Evolutionary conservation across 2,888 invertebrate genomes (phyloP).

Genomic region (Cacoxenus indagator): DNA sequence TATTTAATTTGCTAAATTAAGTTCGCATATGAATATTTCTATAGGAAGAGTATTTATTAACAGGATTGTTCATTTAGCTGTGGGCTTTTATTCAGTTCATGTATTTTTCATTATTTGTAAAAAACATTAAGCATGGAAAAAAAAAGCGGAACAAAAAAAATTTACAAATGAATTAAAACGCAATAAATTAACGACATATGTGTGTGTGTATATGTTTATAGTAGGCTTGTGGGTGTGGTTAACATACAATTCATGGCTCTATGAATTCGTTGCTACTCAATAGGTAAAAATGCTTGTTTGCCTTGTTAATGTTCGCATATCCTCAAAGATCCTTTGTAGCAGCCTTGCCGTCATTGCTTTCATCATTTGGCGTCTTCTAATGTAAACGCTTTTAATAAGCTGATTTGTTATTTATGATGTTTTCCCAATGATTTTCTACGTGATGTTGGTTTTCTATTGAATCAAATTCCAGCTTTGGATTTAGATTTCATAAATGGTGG

Average conservation of each 20-base stretch:
- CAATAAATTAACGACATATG: constrained; percentile 52
- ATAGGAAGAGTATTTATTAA: constrained; percentile 28
- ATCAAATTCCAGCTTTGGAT: not conserved
- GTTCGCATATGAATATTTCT: constrained; percentile 1
- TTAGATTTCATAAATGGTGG: no score
- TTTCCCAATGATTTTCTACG: constrained; percentile 48
- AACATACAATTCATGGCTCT: not conserved
- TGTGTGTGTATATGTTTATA: not conserved
- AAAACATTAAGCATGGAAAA: constrained; percentile 47
- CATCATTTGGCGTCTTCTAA: constrained; percentile 6
- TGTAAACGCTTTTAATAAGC: constrained; percentile 60
- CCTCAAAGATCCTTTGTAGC: constrained; percentile 27
- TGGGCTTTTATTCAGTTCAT: constrained; percentile 38
- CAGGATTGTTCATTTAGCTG: constrained; percentile 23
- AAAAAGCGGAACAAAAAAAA: constrained; percentile 33
- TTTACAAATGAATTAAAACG: constrained; percentile 65
- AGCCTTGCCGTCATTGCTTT: constrained; percentile 12
- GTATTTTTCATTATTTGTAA: constrained; percentile 58
- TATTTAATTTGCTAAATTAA: not conserved
- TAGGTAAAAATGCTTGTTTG: constrained; percentile 41
- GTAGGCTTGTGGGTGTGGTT: not conserved
- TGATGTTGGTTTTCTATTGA: not conserved
- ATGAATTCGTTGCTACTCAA: constrained; percentile 17
- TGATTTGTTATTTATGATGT: constrained; percentile 65
- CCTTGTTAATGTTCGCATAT: constrained; percentile 48